Conservation (phyloP, 2,113 vertebrate genomes). For the Pluvialis apricaria region DNA sequence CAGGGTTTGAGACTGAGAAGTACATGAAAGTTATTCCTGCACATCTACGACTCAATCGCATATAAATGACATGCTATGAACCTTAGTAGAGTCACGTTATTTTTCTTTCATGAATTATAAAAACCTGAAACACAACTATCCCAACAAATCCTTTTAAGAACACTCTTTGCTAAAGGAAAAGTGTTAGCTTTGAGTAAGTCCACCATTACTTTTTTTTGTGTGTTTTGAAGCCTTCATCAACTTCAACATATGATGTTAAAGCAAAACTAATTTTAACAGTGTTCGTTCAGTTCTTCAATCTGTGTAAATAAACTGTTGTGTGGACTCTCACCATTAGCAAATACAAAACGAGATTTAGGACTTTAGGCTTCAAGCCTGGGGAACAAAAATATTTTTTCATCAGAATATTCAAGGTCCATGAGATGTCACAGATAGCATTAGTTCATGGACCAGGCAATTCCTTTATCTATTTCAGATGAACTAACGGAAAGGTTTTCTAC, state of each 20-base stretch:
- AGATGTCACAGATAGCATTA: neutral
- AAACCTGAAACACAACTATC: neutral
- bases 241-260: neutral
- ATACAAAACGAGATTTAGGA: neutral
- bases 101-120: neutral
- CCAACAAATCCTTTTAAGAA: neutral
- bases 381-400: neutral
- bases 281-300: neutral
- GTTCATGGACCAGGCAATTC: neutral
- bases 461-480: neutral
- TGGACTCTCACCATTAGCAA: neutral
- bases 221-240: neutral
- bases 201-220: neutral
- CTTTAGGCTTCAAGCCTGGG: neutral
- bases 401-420: neutral
- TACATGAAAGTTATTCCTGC: neutral
- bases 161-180: neutral
- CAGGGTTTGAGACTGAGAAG: neutral
- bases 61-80: neutral
- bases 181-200: neutral
- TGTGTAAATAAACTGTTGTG: neutral
- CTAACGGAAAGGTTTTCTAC: neutral
- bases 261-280: neutral
- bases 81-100: neutral
- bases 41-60: neutral